These are phyloP conservation scores for Heptranchias perlo DNA, from an alignment of 2,113 vertebrate species.

Conservation along the genomic window DNA sequence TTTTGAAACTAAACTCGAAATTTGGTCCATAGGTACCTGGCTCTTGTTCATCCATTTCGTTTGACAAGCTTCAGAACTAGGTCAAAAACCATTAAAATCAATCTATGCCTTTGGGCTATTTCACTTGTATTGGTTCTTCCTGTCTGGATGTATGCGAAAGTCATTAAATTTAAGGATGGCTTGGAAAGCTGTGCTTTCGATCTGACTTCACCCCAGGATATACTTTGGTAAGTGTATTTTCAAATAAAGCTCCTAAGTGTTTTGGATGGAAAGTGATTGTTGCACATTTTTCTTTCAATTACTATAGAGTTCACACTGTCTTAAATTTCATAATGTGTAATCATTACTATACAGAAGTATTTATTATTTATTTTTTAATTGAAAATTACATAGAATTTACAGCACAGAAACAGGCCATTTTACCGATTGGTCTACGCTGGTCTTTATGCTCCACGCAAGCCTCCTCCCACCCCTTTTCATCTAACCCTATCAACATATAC, in stretches of 20 bases:
- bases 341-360: background rate
- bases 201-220: conserved; percentile 52
- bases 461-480: background rate
- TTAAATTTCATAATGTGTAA: background rate
- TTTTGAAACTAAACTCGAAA: conserved; percentile 29
- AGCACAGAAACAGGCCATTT: background rate
- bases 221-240: conserved; percentile 50
- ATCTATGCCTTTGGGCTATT: conserved; percentile 53
- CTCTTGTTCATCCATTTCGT: conserved; percentile 57
- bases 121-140: conserved; percentile 52
- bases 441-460: background rate
- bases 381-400: background rate
- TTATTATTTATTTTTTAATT: background rate
- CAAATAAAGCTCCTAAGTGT: background rate
- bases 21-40: conserved; percentile 52
- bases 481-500: background rate
- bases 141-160: conserved; percentile 55
- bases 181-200: conserved; percentile 59
- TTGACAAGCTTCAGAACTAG: conserved; percentile 51
- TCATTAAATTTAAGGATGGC: conserved; percentile 57
- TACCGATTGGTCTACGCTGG: background rate
- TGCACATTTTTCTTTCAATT: background rate
- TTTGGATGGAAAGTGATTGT: conserved; percentile 42
- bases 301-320: background rate
- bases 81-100: conserved; percentile 53